Evolutionary conservation across 2,113 vertebrate genomes (phyloP).

Genomic region (Anser cygnoides): DNA sequence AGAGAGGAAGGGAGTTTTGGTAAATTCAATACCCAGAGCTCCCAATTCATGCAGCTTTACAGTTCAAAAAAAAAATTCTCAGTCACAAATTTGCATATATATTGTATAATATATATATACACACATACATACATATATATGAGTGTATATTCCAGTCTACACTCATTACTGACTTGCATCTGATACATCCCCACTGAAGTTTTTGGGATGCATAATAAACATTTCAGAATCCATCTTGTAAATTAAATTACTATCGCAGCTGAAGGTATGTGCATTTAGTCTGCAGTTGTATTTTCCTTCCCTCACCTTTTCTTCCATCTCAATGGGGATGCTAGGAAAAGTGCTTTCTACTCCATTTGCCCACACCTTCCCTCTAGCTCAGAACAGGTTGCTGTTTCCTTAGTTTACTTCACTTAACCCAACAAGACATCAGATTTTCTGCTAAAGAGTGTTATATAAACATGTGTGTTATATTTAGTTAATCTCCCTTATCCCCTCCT

Average conservation of each 20-base stretch:
- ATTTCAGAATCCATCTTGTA: background rate
- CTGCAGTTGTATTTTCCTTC: background rate
- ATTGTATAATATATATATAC: rapidly evolving
- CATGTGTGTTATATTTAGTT: background rate
- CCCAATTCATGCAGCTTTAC: background rate
- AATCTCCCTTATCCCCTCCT: background rate
- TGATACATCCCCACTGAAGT: background rate
- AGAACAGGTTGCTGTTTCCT: background rate
- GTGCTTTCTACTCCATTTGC: background rate
- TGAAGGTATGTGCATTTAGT: background rate
- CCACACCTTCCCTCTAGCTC: background rate
- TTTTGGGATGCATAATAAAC: background rate
- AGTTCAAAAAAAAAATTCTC: background rate
- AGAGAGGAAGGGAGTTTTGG: background rate
- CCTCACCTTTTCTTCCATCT: background rate
- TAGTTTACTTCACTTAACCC: background rate
- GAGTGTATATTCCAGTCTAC: background rate
- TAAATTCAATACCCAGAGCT: background rate
- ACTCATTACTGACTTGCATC: background rate
- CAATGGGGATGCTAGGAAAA: background rate
- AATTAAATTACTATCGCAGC: background rate
- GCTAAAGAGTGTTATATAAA: background rate
- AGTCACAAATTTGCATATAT: background rate
- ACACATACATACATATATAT: rapidly evolving
- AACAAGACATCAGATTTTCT: background rate